Percentiles rank a stretch among this genome's conserved stretches.
Conservation (phyloP, 2,113 vertebrate genomes). For the Oenanthe melanoleuca region DNA sequence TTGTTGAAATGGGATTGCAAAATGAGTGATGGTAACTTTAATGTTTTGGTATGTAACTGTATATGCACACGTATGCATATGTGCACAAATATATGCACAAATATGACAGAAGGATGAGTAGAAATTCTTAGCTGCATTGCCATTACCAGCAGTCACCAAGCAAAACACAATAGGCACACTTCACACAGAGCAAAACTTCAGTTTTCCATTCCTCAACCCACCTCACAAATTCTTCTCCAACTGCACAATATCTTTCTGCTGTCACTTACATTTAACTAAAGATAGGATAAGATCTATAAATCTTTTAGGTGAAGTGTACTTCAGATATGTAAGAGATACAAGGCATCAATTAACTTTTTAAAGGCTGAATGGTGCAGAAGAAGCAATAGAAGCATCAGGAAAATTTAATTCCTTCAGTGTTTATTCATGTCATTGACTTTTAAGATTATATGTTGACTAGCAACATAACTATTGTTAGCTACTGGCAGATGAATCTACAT, state of each 20-base stretch:
- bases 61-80: accelerated
- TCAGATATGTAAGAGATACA: not conserved
- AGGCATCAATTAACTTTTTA: not conserved
- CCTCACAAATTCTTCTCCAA: not conserved
- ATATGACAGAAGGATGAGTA: not conserved
- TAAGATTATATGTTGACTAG: not conserved
- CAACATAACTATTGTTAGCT: not conserved
- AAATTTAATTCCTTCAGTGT: not conserved
- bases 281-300: not conserved
- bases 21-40: accelerated
- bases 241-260: not conserved
- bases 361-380: not conserved
- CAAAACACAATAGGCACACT: not conserved
- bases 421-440: not conserved
- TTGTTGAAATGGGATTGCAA: not conserved
- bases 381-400: not conserved
- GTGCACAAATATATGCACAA: too few species aligned
- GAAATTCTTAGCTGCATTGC: not conserved
- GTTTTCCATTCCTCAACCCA: accelerated
- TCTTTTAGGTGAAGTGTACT: not conserved
- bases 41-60: not conserved
- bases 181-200: not conserved
- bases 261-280: not conserved
- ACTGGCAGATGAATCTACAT: not conserved
- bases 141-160: not conserved